Evolutionary conservation across 2,113 vertebrate species (phyloP).

Genomic region (Prinia subflava): DNA sequence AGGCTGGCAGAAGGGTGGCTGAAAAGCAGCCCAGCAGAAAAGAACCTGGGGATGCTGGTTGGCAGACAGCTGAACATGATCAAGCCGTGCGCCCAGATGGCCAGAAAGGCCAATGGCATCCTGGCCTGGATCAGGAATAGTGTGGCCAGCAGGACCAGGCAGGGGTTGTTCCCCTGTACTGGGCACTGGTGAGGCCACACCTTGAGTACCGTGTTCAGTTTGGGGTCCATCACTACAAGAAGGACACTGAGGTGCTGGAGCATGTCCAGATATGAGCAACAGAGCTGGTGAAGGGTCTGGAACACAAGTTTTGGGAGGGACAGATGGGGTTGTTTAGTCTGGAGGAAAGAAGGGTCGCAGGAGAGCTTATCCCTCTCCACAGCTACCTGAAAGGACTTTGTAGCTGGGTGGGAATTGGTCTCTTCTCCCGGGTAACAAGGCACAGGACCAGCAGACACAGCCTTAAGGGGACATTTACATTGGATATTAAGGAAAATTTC

Average conservation of each 20-base stretch:
- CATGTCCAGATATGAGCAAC: rapidly evolving
- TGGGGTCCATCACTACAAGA: neutral
- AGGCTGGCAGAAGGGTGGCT: neutral
- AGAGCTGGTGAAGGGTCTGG: neutral
- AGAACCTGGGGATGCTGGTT: neutral
- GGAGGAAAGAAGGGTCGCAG: neutral
- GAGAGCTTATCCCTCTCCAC: neutral
- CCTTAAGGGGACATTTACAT: neutral
- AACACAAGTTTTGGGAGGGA: neutral
- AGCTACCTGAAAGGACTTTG: neutral
- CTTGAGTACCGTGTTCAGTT: rapidly evolving
- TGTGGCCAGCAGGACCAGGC: neutral
- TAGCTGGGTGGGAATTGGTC: rapidly evolving
- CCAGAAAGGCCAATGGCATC: neutral
- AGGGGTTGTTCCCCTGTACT: rapidly evolving
- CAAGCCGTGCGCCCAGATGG: neutral
- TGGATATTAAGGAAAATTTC: neutral
- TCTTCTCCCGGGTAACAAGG: neutral
- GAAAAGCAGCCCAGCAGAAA: neutral
- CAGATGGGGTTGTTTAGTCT: neutral
- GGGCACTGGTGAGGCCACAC: rapidly evolving
- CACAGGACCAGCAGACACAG: neutral
- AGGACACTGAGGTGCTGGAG: neutral
- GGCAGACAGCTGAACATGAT: neutral
- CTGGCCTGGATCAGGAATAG: rapidly evolving